phyloP scores from a whole-genome alignment of 2,888 invertebrate genomes.

The Caenorhabditis japonica region DNA sequence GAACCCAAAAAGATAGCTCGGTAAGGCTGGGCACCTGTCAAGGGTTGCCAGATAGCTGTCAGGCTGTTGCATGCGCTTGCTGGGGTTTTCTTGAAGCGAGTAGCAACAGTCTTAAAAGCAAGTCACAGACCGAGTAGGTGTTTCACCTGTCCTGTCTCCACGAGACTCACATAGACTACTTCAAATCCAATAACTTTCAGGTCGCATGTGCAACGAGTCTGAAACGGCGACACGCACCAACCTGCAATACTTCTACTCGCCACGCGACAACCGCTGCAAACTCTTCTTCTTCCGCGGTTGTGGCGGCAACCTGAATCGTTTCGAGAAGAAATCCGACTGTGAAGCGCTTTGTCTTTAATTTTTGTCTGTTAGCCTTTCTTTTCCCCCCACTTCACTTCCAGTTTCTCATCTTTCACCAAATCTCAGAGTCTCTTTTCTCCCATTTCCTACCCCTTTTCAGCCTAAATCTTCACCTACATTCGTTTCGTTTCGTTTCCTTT shows the following conservation, averaged over 20 bases:
- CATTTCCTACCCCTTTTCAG: neutral
- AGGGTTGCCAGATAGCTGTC: too few relatives aligned
- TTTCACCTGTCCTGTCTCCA: too few relatives aligned
- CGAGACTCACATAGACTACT: too few relatives aligned
- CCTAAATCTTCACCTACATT: too few relatives aligned
- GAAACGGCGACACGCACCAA: conserved; percentile 71
- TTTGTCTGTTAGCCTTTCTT: neutral
- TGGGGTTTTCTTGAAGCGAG: too few relatives aligned
- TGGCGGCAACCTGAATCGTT: conserved; percentile 73
- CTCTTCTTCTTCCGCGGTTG: conserved; percentile 75
- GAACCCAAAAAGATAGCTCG: too few relatives aligned
- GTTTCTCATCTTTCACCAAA: conserved; percentile 32
- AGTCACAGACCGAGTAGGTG: too few relatives aligned
- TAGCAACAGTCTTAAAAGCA: too few relatives aligned
- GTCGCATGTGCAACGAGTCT: conserved; percentile 68
- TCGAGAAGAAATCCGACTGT: conserved; percentile 71
- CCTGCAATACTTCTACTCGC: conserved; percentile 75
- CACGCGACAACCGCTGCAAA: conserved; percentile 69
- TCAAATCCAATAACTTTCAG: conserved; percentile 41
- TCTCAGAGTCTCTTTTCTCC: conserved; percentile 27
- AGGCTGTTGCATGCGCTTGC: too few relatives aligned
- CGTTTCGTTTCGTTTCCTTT: neutral
- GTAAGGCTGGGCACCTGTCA: too few relatives aligned
- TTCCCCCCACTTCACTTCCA: conserved; percentile 1
- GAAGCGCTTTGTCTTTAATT: conserved; percentile 64